These are phyloP conservation scores for Campylomormyrus tamandua DNA, from an alignment of 2,113 vertebrate genomes.

Conservation along the genomic window DNA sequence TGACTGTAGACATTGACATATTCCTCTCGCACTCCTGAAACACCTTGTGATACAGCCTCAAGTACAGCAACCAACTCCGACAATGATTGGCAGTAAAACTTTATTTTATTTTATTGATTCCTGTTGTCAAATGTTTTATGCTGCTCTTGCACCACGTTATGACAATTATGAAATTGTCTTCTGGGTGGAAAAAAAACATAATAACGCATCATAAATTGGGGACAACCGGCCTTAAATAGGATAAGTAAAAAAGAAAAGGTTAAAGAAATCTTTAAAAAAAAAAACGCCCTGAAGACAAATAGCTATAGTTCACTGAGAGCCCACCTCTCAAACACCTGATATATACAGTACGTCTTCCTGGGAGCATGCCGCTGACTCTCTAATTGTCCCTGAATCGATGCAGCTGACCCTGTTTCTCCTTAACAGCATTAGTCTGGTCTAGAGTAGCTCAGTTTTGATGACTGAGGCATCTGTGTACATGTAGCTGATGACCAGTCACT, in stretches of 20 bases:
- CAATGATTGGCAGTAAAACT: not conserved
- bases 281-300: not conserved
- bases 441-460: not conserved
- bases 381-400: not conserved
- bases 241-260: not conserved
- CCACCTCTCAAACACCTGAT: not conserved
- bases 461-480: not conserved
- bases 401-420: not conserved
- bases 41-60: not conserved
- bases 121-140: not conserved
- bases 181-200: not conserved
- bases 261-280: no score
- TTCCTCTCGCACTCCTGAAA: not conserved
- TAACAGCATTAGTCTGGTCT: not conserved
- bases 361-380: not conserved
- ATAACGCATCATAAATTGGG: not conserved
- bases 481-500: not conserved
- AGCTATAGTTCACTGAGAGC: not conserved
- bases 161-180: not conserved
- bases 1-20: not conserved
- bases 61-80: not conserved
- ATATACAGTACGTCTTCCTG: not conserved
- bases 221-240: not conserved
- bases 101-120: not conserved
- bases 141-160: not conserved